phyloP scores from a whole-genome alignment of 2,888 invertebrate genomes.

The Drosophila imparisetae region DNA sequence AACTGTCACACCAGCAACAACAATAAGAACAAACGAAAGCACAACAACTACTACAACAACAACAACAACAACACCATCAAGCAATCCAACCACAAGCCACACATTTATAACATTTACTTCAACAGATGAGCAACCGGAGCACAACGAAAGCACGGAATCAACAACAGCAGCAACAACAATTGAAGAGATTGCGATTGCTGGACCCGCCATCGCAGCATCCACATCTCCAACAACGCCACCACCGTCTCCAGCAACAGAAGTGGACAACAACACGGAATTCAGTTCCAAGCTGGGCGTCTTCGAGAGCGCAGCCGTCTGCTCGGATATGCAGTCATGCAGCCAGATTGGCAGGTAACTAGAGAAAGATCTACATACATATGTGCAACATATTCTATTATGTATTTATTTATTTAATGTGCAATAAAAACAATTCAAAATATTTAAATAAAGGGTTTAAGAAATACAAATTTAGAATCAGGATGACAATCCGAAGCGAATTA shows the following conservation, averaged over 20 bases:
- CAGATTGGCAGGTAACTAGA: slow-evolving; percentile 89
- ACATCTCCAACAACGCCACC: slow-evolving; percentile 55
- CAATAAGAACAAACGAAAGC: slow-evolving; percentile 50
- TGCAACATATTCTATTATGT: background rate
- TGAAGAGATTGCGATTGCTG: slow-evolving; percentile 11
- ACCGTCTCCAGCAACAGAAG: slow-evolving; percentile 13
- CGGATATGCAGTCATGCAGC: slow-evolving; percentile 91
- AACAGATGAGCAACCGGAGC: slow-evolving; percentile 75
- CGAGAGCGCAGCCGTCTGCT: slow-evolving; percentile 90
- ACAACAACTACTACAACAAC: slow-evolving; percentile 41
- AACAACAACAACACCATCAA: slow-evolving; percentile 43
- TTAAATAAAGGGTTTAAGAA: background rate
- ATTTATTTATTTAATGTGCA: background rate
- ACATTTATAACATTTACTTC: slow-evolving; percentile 78
- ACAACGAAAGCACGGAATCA: slow-evolving; percentile 30
- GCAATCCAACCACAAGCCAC: slow-evolving; percentile 62
- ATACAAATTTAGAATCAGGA: background rate
- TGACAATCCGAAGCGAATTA: background rate
- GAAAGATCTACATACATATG: background rate
- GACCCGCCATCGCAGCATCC: slow-evolving; percentile 66
- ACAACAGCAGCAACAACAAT: slow-evolving; percentile 28
- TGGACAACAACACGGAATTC: slow-evolving; percentile 36
- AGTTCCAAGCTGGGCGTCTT: slow-evolving; percentile 76
- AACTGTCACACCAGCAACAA: slow-evolving; percentile 45
- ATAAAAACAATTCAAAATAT: background rate